A percentile compares a stretch with the other conserved stretches of the same genome.
Conservation (phyloP, 2,797 vertebrate species). For the Luscinia luscinia region DNA sequence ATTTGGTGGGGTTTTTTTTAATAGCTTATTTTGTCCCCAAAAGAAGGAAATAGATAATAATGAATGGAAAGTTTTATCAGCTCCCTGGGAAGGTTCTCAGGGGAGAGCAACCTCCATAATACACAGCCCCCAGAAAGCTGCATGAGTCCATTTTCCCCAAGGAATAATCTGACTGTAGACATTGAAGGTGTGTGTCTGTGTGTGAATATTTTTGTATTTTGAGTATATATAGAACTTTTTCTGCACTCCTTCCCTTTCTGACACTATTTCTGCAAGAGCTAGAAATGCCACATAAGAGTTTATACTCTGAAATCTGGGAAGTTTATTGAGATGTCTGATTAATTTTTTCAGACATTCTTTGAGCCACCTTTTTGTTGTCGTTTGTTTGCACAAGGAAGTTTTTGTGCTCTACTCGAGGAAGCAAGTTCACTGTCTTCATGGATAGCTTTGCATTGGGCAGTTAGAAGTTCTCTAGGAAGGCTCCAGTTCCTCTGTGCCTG, state of each 20-base stretch:
- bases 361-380: not conserved
- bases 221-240: not conserved
- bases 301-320: not conserved
- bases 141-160: not conserved
- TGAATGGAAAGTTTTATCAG: not conserved
- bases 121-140: not conserved
- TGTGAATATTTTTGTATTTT: not conserved
- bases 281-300: fast-evolving
- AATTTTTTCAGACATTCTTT: not conserved
- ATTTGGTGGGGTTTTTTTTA: not conserved
- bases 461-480: not conserved
- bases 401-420: not conserved
- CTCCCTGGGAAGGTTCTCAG: not conserved
- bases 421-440: fast-evolving
- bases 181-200: not conserved
- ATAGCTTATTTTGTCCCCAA: not conserved
- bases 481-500: not conserved
- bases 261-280: not conserved
- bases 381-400: not conserved
- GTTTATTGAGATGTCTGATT: not conserved
- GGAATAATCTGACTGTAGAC: not conserved
- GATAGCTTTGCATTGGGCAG: not conserved
- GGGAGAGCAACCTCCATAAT: not conserved
- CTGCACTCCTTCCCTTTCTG: not conserved
- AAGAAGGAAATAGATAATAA: not conserved